Percentiles rank a stretch among this genome's conserved stretches.
Conservation (phyloP, 1,140 invertebrate species). For the Calosoma granatense region DNA sequence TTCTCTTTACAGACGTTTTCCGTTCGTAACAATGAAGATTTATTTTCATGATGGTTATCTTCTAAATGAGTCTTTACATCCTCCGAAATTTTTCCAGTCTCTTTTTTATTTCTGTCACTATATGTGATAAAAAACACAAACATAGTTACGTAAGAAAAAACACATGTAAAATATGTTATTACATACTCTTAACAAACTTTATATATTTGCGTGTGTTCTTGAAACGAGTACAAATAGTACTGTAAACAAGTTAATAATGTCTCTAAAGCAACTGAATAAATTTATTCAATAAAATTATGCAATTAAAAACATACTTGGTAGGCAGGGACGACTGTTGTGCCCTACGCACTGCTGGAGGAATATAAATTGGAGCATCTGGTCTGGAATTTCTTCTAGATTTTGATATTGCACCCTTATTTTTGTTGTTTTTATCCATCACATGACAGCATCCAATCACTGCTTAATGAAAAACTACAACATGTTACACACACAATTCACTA, state of each 20-base stretch:
- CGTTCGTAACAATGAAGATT: no score
- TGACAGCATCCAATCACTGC: background rate
- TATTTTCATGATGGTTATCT: no score
- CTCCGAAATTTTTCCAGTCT: no score
- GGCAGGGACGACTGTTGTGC: background rate
- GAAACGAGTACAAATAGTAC: background rate
- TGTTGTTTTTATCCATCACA: background rate
- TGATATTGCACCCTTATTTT: background rate
- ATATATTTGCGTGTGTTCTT: background rate
- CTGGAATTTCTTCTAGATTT: background rate
- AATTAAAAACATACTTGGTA: background rate
- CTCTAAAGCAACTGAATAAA: no score
- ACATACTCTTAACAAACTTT: no score
- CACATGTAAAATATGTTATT: background rate
- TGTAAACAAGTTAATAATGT: background rate
- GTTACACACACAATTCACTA: no score
- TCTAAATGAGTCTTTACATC: no score
- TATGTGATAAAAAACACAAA: no score
- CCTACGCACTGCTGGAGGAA: background rate
- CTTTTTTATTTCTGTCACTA: no score
- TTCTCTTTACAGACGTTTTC: no score
- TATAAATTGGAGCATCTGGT: background rate
- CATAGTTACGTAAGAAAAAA: background rate
- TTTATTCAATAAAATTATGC: background rate
- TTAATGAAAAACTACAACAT: no score